phyloP scores from a whole-genome alignment of 2,888 invertebrate genomes.

The Trissoscelio sp. region DNA sequence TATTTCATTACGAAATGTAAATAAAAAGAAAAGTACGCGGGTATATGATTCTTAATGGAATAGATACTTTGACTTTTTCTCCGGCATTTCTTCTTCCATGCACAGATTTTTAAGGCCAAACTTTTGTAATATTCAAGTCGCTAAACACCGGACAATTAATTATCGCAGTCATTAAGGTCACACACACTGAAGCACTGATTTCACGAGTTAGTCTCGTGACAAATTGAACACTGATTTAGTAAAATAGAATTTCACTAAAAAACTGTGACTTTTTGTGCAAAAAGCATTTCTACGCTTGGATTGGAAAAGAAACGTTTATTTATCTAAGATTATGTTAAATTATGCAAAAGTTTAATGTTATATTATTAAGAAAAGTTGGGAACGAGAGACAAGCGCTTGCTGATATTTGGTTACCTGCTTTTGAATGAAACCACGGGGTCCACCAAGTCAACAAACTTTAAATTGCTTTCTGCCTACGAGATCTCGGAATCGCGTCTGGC shows the following conservation, averaged over 20 bases:
- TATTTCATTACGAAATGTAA: constrained; percentile 70
- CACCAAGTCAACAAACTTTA: constrained; percentile 61
- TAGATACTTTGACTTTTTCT: constrained; percentile 56
- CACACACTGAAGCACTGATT: not conserved
- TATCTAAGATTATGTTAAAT: constrained; percentile 13
- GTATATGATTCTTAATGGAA: constrained; percentile 57
- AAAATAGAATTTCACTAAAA: too few species aligned
- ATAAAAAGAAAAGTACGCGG: constrained; percentile 63
- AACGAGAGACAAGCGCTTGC: constrained; percentile 20
- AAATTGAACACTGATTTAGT: constrained; percentile 5
- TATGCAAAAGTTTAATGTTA: constrained; percentile 8
- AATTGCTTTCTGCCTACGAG: constrained; percentile 58
- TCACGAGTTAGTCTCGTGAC: constrained; percentile 18
- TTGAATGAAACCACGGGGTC: constrained; percentile 37
- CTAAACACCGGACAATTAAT: constrained; percentile 42
- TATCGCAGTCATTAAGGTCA: constrained; percentile 46
- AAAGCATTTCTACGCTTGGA: not conserved
- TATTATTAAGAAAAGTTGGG: constrained; percentile 9
- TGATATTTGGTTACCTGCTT: constrained; percentile 43
- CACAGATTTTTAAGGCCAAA: constrained; percentile 56
- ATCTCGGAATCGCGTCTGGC: constrained; percentile 46
- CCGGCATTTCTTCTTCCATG: constrained; percentile 54
- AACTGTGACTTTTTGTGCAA: not conserved
- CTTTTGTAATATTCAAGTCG: constrained; percentile 60
- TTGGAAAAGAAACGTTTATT: not conserved